A percentile compares a stretch with the other conserved stretches of the same genome.
Conservation (phyloP, 2,888 invertebrate genomes). For the Pachydiplax longipennis region DNA sequence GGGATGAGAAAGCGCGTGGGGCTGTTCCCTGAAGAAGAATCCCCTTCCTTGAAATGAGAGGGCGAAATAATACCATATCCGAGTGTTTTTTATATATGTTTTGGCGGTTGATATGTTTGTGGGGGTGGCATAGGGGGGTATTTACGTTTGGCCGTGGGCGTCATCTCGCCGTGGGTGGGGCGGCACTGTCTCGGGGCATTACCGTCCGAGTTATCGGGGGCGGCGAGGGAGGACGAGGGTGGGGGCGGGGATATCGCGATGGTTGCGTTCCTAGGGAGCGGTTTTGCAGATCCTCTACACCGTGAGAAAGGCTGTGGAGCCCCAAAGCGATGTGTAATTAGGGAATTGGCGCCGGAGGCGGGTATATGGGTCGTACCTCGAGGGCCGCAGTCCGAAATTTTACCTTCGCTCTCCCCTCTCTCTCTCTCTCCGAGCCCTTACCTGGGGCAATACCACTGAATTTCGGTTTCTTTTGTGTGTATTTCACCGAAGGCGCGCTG, state of each 20-base stretch:
- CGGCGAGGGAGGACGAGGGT: neutral
- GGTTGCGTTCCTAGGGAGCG: neutral
- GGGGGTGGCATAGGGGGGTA: neutral
- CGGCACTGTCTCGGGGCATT: neutral
- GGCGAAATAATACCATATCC: neutral
- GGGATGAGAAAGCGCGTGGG: neutral
- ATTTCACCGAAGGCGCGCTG: neutral
- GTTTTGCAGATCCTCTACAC: neutral
- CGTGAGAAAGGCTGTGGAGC: conserved; percentile 1
- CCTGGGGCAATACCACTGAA: neutral
- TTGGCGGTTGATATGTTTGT: neutral
- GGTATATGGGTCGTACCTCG: conserved; percentile 37
- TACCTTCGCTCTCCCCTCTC: neutral
- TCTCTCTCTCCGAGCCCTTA: neutral
- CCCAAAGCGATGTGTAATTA: conserved; percentile 27
- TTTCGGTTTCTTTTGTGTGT: neutral
- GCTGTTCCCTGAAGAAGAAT: neutral
- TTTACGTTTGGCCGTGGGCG: neutral
- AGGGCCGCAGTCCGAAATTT: conserved; percentile 9
- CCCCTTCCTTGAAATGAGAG: neutral
- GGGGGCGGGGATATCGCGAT: neutral
- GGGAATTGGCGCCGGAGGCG: conserved; percentile 30
- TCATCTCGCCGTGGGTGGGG: neutral
- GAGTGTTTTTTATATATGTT: neutral
- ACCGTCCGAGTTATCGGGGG: neutral